These are phyloP conservation scores for Erynnis tages DNA, from an alignment of 2,888 invertebrate genomes.

Conservation along the genomic window DNA sequence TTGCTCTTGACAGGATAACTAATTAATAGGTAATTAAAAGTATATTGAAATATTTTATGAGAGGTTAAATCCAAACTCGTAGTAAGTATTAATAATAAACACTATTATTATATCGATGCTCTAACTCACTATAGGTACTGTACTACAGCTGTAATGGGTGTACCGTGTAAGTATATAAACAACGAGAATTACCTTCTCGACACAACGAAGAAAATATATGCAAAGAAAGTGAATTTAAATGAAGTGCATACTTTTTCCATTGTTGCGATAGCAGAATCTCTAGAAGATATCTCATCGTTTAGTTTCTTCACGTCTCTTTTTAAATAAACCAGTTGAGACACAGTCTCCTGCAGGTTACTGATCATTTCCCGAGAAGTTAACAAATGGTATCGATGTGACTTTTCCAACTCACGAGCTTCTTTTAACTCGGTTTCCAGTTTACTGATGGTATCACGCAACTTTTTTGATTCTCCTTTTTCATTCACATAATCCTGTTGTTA, in stretches of 20 bases:
- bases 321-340: conserved; percentile 67
- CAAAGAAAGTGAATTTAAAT: not conserved
- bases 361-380: conserved; percentile 70
- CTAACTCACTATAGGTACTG: no score
- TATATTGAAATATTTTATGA: no score
- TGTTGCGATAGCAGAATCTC: conserved; percentile 47
- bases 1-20: no score
- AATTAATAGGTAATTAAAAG: no score
- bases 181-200: no score
- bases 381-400: conserved; percentile 69
- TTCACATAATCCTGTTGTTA: conserved; percentile 51
- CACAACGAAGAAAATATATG: no score
- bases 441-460: conserved; percentile 53
- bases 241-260: conserved; percentile 53
- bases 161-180: no score
- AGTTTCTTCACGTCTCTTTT: conserved; percentile 66
- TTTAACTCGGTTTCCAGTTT: conserved; percentile 62
- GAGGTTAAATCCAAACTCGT: no score
- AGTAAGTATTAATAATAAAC: no score
- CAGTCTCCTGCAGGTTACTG: conserved; percentile 68
- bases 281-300: conserved; percentile 56
- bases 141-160: no score
- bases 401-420: conserved; percentile 64
- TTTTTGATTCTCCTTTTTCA: conserved; percentile 60
- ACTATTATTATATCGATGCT: no score